Base-by-base conservation (phyloP, 1,140 invertebrate species). In the Drosophila albomicans region DNA sequence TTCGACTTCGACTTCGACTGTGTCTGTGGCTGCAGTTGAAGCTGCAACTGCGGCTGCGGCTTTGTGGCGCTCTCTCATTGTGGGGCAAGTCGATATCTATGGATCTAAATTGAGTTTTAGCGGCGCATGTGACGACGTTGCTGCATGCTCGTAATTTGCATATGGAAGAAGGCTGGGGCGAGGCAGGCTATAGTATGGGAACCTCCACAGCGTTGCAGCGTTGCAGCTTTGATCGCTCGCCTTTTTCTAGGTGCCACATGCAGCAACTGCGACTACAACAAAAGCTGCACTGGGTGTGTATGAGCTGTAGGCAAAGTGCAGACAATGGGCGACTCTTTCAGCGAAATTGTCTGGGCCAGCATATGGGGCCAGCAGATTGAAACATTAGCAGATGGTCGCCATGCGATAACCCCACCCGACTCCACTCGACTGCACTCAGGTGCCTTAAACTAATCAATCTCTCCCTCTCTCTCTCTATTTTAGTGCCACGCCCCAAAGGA, bases 401-500 rank as follows among this genome's bases (percentile, higher is more conserved):
- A 1, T 7, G 13, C 59, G 89, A 91, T 91, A 91, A 90, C 67
- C 81, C 79, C 49, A 11, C 38, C 13, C 15, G 51, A 65, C 3
- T 25, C 20, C 20, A 25, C 51, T 70, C 15, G 51, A 65, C 20
- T 25, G 3, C 20, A 25, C 51, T 70, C 10, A 45, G 8, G n/a
- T 38, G 52, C 43, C 59, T 49, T 30, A 6, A 11, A 57, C 61
- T 71, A 71, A 64, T 71, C 61, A 56, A 43, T 54, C 11, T 32
- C 67, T 30, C 57, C 8, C 58, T 32, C 25, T 43, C 66, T 57
- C 57, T 46, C 20, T 72, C 38, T 65, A 35, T 78, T 68, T 70
- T 93, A 88, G 94, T 95, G 67, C 95, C 95, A 5, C 94, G 96
- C 82, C 96, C 96, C 43, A 97, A 97, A 89, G 97, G 97, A 5